Conservation (phyloP, 2,888 invertebrate species). For the Colletes collaris region DNA sequence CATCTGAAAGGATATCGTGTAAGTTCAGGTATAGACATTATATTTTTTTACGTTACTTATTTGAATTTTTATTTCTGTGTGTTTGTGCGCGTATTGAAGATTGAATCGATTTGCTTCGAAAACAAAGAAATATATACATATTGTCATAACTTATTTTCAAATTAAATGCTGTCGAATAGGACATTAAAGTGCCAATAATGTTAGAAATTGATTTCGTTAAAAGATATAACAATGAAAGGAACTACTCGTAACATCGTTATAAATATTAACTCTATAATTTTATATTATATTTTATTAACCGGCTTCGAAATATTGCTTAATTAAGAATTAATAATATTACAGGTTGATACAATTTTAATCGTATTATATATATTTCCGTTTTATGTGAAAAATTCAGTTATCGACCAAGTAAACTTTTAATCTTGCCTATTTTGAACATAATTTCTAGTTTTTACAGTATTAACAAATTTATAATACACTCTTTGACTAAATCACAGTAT, state of each 20-base stretch:
- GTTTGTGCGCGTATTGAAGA: background rate
- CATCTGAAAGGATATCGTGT: conserved; percentile 77
- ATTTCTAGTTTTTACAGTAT: background rate
- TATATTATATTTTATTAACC: background rate
- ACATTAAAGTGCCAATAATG: background rate
- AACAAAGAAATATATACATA: no score
- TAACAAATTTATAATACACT: background rate
- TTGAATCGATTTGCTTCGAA: no score
- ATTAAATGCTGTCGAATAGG: background rate
- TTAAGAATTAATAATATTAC: background rate
- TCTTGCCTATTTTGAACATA: background rate
- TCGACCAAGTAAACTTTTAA: background rate
- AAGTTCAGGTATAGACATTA: conserved; percentile 72
- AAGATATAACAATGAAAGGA: background rate
- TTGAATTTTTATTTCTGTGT: conserved; percentile 44
- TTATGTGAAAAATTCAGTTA: no score
- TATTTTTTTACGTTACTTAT: conserved; percentile 45
- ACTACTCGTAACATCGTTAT: background rate
- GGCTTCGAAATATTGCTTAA: background rate
- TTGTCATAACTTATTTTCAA: background rate
- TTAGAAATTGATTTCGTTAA: background rate
- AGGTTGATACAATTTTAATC: no score
- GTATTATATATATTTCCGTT: no score
- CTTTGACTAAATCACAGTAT: background rate
- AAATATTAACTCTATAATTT: background rate